Percentiles rank a stretch among this genome's conserved stretches.
Conservation (phyloP, 2,113 vertebrate species). For the Orthonyx spaldingii region DNA sequence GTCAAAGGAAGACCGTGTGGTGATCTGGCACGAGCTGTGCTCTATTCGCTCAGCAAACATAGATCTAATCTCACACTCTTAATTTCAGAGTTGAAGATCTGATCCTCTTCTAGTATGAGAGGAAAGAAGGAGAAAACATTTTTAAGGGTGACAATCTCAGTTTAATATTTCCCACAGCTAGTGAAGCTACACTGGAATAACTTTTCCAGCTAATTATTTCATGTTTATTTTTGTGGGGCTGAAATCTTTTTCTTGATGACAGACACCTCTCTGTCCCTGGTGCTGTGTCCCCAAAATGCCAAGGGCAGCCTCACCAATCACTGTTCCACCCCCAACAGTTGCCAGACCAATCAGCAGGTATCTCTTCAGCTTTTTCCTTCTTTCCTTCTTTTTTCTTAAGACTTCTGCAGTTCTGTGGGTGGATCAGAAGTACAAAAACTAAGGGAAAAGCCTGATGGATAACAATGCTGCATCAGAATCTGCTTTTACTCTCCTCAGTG, state of each 20-base stretch:
- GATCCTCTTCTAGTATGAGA: neutral
- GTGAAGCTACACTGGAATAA: neutral
- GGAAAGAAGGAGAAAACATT: neutral
- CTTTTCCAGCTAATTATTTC: neutral
- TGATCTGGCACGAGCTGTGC: neutral
- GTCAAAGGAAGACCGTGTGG: neutral
- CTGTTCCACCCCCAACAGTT: constrained; percentile 88
- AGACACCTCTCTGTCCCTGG: neutral
- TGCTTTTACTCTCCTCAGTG: neutral
- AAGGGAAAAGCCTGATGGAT: neutral
- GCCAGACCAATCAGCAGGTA: constrained; percentile 94
- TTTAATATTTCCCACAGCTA: neutral
- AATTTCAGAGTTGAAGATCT: neutral
- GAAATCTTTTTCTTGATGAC: neutral
- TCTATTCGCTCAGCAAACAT: neutral
- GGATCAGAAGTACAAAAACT: neutral
- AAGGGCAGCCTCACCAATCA: constrained; percentile 79
- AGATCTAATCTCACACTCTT: neutral
- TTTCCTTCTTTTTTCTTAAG: constrained; percentile 82
- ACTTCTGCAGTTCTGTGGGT: constrained; percentile 77
- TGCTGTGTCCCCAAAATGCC: neutral
- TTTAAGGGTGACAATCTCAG: neutral
- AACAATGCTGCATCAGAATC: neutral
- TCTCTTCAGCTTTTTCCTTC: constrained; percentile 80
- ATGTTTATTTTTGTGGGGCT: neutral